Percentiles rank a stretch among this genome's conserved stretches.
These are phyloP conservation scores for Thinocorus orbignyianus DNA, from an alignment of 2,113 vertebrate species.

Conservation along the genomic window DNA sequence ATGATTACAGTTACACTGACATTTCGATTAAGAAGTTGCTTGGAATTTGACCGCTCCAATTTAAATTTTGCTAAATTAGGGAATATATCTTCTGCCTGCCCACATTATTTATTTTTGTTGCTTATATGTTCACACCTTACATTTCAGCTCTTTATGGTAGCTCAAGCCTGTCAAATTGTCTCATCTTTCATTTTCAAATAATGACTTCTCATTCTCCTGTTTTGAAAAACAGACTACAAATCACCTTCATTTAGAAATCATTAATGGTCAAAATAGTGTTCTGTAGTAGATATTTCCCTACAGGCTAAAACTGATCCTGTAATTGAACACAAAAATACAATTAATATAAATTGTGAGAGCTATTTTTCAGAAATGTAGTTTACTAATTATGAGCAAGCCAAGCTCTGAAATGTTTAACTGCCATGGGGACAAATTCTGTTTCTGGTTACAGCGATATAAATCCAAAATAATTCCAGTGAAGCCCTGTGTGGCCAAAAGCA, in stretches of 20 bases:
- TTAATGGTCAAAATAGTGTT: neutral
- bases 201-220: neutral
- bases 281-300: neutral
- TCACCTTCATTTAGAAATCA: neutral
- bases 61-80: neutral
- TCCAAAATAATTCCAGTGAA: neutral
- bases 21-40: slow-evolving; percentile 20
- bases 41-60: neutral
- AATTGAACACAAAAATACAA: neutral
- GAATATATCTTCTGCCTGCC: neutral
- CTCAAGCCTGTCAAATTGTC: neutral
- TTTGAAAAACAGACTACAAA: neutral
- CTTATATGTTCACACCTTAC: slow-evolving; percentile 15
- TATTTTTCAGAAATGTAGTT: neutral
- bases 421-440: neutral
- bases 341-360: neutral
- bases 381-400: neutral
- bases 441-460: neutral
- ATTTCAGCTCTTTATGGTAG: slow-evolving; percentile 2
- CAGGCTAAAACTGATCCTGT: neutral
- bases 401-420: neutral
- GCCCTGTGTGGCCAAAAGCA: neutral
- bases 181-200: neutral
- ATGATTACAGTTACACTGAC: neutral
- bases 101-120: neutral